These are phyloP conservation scores for Drosophila parthenogenetica DNA, from an alignment of 2,888 invertebrate species.

Conservation along the genomic window DNA sequence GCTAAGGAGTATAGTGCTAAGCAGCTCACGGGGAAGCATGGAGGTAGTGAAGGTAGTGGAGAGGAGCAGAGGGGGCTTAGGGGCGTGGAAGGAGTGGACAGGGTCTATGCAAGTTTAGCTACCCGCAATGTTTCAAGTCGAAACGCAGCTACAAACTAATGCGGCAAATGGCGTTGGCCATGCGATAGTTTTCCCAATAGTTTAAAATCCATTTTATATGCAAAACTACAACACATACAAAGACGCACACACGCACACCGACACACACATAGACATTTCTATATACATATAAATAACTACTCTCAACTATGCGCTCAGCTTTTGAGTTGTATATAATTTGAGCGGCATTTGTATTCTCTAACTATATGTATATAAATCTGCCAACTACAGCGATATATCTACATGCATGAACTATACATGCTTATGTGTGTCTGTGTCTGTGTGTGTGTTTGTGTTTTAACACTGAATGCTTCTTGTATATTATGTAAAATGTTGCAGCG, in stretches of 20 bases:
- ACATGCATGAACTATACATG: constrained; percentile 10
- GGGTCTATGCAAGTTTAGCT: constrained; percentile 42
- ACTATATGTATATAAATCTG: constrained; percentile 46
- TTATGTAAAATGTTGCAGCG: constrained; percentile 79
- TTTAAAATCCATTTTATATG: constrained; percentile 76
- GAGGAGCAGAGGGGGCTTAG: not conserved
- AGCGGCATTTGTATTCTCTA: constrained; percentile 58
- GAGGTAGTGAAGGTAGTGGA: not conserved
- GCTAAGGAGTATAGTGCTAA: constrained; percentile 44
- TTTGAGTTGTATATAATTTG: constrained; percentile 64
- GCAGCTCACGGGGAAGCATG: not conserved
- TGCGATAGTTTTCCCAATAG: constrained; percentile 78
- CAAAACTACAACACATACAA: constrained; percentile 54
- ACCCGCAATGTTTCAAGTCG: constrained; percentile 63
- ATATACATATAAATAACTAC: constrained; percentile 16
- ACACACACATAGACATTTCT: not conserved
- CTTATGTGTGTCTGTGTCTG: constrained; percentile 14
- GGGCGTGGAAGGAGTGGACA: not conserved
- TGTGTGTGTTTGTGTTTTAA: constrained; percentile 38
- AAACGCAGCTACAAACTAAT: constrained; percentile 63
- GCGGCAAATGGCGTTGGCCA: constrained; percentile 61
- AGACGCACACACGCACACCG: constrained; percentile 6
- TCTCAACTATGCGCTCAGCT: constrained; percentile 50
- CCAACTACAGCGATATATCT: constrained; percentile 33
- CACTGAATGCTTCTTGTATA: constrained; percentile 60